Conservation (phyloP, 2,888 invertebrate species). For the Cataglyphis livida region DNA sequence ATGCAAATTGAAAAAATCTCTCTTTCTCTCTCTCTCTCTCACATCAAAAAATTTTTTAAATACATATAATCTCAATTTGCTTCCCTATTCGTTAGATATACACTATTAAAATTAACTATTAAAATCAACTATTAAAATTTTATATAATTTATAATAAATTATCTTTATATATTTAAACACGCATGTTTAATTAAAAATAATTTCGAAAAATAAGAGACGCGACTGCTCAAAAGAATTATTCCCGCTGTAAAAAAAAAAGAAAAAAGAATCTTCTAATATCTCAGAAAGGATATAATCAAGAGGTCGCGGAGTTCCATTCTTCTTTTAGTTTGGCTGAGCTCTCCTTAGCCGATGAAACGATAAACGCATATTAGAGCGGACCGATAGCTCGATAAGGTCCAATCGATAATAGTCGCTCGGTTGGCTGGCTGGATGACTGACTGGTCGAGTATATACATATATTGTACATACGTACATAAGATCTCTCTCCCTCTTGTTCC, state of each 20-base stretch:
- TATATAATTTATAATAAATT: constrained; percentile 1
- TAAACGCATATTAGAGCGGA: constrained; percentile 63
- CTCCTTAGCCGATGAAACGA: constrained; percentile 47
- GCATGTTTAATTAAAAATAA: not conserved
- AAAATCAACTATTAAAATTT: not conserved
- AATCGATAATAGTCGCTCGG: constrained; percentile 66
- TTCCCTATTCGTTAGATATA: not conserved
- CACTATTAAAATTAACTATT: not conserved
- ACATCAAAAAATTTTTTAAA: not conserved
- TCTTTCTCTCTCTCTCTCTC: not conserved
- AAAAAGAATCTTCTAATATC: not conserved
- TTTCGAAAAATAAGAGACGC: not conserved
- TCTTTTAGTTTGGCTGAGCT: constrained; percentile 10
- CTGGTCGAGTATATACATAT: constrained; percentile 44
- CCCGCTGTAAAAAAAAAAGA: not conserved
- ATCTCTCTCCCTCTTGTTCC: constrained; percentile 26
- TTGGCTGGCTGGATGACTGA: constrained; percentile 62
- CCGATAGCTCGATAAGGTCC: constrained; percentile 71
- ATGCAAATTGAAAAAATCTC: not conserved
- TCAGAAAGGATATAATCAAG: not conserved
- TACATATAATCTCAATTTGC: not conserved
- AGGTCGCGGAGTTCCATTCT: not conserved
- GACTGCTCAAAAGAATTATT: not conserved
- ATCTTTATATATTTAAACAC: not conserved
- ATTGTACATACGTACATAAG: constrained; percentile 42